A percentile compares a stretch with the other conserved stretches of the same genome.
phyloP scores from a whole-genome alignment of 2,797 vertebrate species.

The Pipistrellus pygmaeus region DNA sequence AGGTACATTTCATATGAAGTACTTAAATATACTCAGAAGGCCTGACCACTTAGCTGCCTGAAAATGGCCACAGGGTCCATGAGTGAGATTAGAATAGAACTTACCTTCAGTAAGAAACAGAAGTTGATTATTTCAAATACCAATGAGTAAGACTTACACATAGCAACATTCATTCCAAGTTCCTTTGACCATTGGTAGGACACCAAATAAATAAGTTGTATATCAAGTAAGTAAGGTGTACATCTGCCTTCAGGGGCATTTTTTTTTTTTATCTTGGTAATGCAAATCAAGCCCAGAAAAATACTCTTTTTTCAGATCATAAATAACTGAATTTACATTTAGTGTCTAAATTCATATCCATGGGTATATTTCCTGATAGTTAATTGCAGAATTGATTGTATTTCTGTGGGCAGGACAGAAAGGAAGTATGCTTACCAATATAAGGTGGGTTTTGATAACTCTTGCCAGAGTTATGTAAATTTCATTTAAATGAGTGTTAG shows the following conservation, averaged over 20 bases:
- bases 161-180: not conserved
- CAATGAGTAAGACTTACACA: not conserved
- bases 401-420: slow-evolving; percentile 11
- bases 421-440: not conserved
- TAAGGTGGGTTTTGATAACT: slow-evolving; percentile 5
- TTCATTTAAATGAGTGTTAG: not conserved
- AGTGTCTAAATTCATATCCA: not conserved
- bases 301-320: not conserved
- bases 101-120: not conserved
- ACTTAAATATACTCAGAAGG: slow-evolving; percentile 54
- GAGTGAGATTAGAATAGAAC: not conserved
- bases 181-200: not conserved
- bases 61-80: not conserved
- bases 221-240: not conserved
- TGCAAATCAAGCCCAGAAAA: not conserved
- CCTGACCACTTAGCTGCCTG: slow-evolving; percentile 32
- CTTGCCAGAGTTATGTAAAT: slow-evolving; percentile 12
- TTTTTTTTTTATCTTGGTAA: slow-evolving; percentile 14
- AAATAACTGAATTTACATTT: not conserved
- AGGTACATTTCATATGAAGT: not conserved
- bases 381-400: not conserved
- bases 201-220: not conserved
- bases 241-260: not conserved
- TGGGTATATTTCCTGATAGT: not conserved
- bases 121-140: slow-evolving; percentile 48